Evolutionary conservation across 2,888 invertebrate genomes (phyloP).

Genomic region (Lycophotia porphyrea): DNA sequence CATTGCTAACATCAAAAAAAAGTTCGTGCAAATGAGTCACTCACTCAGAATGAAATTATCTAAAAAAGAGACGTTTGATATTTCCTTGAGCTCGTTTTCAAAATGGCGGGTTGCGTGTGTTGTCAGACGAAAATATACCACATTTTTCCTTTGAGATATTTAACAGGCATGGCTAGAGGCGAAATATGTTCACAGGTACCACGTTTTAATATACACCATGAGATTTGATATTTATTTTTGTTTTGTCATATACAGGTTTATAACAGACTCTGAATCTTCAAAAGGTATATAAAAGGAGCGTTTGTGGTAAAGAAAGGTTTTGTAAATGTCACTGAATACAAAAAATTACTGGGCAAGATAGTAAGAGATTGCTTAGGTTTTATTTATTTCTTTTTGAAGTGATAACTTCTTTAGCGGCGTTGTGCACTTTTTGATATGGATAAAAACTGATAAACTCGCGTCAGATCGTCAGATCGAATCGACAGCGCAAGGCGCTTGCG

Average conservation of each 20-base stretch:
- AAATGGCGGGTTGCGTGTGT: slow-evolving; percentile 2
- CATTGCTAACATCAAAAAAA: background rate
- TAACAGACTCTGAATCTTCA: background rate
- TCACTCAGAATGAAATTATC: background rate
- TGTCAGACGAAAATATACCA: slow-evolving; percentile 9
- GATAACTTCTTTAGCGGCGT: no score
- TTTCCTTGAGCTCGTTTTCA: background rate
- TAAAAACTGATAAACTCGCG: no score
- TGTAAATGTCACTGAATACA: background rate
- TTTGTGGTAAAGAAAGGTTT: background rate
- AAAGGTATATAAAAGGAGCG: background rate
- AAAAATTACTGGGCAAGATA: background rate
- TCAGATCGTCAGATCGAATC: no score
- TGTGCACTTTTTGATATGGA: no score
- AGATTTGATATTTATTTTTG: slow-evolving; percentile 14
- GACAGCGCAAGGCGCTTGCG: no score
- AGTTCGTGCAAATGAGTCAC: background rate
- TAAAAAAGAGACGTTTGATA: background rate
- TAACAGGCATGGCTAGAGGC: slow-evolving; percentile 29
- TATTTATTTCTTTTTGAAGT: no score
- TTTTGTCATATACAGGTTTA: background rate
- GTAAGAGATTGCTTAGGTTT: background rate
- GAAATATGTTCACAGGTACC: slow-evolving; percentile 10
- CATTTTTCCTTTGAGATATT: slow-evolving; percentile 31
- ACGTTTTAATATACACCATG: slow-evolving; percentile 16